Conservation (phyloP, 2,797 vertebrate species). For the Mergus octosetaceus region DNA sequence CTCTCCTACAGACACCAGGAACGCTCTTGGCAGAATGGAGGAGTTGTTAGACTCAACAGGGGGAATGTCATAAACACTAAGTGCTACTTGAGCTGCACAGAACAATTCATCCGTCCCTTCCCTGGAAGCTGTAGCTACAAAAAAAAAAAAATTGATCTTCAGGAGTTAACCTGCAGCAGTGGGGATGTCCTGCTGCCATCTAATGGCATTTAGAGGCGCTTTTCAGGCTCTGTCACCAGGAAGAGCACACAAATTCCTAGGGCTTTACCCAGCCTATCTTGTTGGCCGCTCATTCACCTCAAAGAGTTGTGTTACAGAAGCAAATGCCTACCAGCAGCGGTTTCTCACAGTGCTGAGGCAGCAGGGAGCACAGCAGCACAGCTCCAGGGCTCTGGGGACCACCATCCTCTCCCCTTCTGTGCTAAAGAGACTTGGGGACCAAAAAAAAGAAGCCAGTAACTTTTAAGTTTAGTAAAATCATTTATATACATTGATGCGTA, state of each 20-base stretch:
- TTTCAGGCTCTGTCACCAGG: background rate
- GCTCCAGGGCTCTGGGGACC: background rate
- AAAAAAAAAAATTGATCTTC: background rate
- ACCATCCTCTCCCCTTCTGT: background rate
- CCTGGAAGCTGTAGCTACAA: background rate
- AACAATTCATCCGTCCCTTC: background rate
- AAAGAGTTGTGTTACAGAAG: too few relatives aligned
- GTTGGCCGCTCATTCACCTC: background rate
- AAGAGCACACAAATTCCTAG: background rate
- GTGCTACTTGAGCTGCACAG: too few relatives aligned
- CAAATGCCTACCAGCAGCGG: background rate
- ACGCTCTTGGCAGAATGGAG: accelerated
- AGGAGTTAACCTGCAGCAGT: background rate
- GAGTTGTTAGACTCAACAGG: background rate
- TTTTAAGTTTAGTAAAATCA: conserved; percentile 76
- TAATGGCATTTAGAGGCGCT: background rate
- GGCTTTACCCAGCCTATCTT: background rate
- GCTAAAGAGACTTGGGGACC: background rate
- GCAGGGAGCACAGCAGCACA: background rate
- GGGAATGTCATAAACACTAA: background rate
- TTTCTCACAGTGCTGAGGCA: background rate
- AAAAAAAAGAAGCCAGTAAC: conserved; percentile 45
- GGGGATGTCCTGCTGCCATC: conserved; percentile 2
- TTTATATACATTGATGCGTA: conserved; percentile 74
- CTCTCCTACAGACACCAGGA: background rate